phyloP scores from a whole-genome alignment of 2,888 invertebrate species.

The Caenorhabditis macrosperma region DNA sequence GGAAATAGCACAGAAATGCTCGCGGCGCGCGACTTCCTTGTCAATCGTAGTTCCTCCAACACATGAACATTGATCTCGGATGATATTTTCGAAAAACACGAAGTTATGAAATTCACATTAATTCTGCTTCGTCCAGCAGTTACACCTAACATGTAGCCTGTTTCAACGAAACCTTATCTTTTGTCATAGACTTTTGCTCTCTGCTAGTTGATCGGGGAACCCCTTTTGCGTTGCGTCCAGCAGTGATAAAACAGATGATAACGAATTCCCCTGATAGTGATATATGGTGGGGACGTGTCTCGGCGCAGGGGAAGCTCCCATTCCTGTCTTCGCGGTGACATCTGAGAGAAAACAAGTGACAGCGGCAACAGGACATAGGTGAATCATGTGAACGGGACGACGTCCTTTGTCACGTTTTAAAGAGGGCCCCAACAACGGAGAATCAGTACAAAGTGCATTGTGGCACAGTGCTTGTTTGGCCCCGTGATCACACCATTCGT shows the following conservation, averaged over 20 bases:
- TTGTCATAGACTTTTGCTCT: constrained; percentile 4
- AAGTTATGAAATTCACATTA: neutral
- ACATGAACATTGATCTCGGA: constrained; percentile 1
- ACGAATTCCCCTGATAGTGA: constrained; percentile 34
- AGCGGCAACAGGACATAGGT: constrained; percentile 20
- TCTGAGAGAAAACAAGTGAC: constrained; percentile 33
- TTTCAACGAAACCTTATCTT: constrained; percentile 40
- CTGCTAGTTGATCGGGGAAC: constrained; percentile 25
- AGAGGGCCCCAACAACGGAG: constrained; percentile 37
- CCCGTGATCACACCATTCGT: neutral
- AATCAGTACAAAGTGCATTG: constrained; percentile 37
- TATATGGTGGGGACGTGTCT: constrained; percentile 43
- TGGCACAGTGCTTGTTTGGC: constrained; percentile 19
- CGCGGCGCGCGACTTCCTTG: constrained; percentile 5
- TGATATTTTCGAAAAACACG: neutral
- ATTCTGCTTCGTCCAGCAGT: constrained; percentile 12
- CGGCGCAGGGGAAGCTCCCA: constrained; percentile 36
- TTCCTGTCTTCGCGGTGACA: constrained; percentile 20
- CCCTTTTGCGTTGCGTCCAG: constrained; percentile 1
- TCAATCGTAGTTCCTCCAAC: neutral
- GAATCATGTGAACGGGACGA: constrained; percentile 52
- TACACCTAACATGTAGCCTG: neutral
- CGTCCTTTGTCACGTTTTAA: constrained; percentile 56
- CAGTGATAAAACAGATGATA: constrained; percentile 16
- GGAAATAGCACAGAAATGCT: constrained; percentile 1